Evolutionary conservation across 2,888 invertebrate species (phyloP), one percentile per base, ranked within the genome.

Genomic region (Ophion ellenae): DNA sequence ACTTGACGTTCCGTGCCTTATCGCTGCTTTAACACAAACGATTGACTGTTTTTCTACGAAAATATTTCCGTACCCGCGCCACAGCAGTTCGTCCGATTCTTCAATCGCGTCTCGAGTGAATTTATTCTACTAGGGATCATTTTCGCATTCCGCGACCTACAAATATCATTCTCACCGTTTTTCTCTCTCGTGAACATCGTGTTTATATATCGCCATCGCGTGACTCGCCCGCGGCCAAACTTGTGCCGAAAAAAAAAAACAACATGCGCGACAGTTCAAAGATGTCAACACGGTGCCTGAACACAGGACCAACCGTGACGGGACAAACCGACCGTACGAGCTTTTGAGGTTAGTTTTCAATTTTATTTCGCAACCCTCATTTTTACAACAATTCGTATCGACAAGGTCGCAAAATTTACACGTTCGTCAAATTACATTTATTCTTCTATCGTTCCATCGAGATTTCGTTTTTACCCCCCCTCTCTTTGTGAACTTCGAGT

Each of bases 231-330:
- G 53, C 53, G 53, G 53, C 53, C 53, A 28, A 59, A 76, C 24
- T 5, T 11, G n/a, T 67, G 79, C n/a, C 32, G 28, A 45, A n/a
- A 53, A 24, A 32, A n/a, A n/a, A 59, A 64, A 32, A 32, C 89
- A 32, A 32, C 89, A 90, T 91, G 90, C 91, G 92, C 89, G 89
- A 91, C 89, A 90, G 90, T 92, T 92, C 89, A 87, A 91, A 91
- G 92, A 53, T 90, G 89, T 87, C 90, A 92, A 92, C 90, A 92
- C 92, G 93, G 93, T 92, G 93, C 90, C 91, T 89, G 91, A 91
- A 91, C 5, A 53, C 91, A 89, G 90, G 92, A 92, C 91, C 90
- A 90, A 89, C 89, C 90, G 89, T 91, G 91, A 91, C 86, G 89
- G 87, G 87, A 87, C 88, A 89, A 88, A 88, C 86, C 87, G 88